Percentiles rank a stretch among this genome's conserved stretches.
These are phyloP conservation scores for Encarsia formosa DNA, from an alignment of 2,888 invertebrate genomes.

Conservation along the genomic window DNA sequence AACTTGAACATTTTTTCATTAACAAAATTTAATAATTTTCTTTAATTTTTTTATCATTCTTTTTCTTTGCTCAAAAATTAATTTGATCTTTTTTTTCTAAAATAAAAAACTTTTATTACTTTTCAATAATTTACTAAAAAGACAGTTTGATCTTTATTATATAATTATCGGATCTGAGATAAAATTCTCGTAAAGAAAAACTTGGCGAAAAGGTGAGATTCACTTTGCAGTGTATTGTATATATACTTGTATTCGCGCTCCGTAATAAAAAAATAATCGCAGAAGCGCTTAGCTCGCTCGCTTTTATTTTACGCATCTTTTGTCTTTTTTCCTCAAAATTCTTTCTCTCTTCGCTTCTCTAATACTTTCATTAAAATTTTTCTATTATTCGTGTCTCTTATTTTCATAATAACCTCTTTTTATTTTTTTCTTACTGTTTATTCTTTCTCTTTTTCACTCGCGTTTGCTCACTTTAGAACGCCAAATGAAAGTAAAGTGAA, in stretches of 20 bases:
- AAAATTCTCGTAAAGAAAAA: slow-evolving; percentile 27
- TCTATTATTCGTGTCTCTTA: neutral
- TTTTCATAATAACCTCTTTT: too few species aligned
- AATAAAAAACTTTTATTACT: neutral
- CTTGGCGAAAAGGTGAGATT: slow-evolving; percentile 43
- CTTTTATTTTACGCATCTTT: slow-evolving; percentile 28
- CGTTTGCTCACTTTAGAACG: too few species aligned
- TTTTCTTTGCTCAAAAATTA: neutral
- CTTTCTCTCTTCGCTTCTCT: neutral
- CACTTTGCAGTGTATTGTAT: slow-evolving; percentile 36
- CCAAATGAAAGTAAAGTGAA: too few species aligned
- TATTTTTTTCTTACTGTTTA: too few species aligned
- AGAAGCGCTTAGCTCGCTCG: slow-evolving; percentile 42
- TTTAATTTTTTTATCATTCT: too few species aligned
- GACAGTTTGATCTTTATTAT: neutral
- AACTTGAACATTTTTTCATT: too few species aligned
- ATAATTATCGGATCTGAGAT: slow-evolving; percentile 2
- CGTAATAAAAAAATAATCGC: slow-evolving; percentile 35
- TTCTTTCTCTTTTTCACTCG: too few species aligned
- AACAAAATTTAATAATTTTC: neutral
- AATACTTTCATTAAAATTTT: slow-evolving; percentile 6
- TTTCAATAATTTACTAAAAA: slow-evolving; percentile 4
- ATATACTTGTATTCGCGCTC: slow-evolving; percentile 36
- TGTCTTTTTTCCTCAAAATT: slow-evolving; percentile 28
- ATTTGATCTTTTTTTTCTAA: slow-evolving; percentile 4